phyloP scores from a whole-genome alignment of 2,888 invertebrate species.

The Amorpha juglandis region DNA sequence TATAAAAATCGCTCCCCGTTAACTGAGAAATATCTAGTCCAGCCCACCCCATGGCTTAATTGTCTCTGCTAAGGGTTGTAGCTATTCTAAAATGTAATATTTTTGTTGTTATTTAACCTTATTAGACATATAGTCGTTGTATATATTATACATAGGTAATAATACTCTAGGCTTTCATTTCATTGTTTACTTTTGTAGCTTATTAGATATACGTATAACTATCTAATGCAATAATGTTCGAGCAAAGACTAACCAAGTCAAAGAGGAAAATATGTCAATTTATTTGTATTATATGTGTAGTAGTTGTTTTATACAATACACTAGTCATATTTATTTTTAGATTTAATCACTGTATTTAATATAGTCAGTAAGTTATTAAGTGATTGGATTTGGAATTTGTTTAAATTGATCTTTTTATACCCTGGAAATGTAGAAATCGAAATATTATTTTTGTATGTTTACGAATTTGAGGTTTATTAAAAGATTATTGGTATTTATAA shows the following conservation, averaged over 20 bases:
- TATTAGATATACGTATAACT: too few relatives aligned
- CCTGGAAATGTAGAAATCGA: neutral
- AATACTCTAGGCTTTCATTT: too few relatives aligned
- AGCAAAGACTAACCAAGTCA: conserved; percentile 9
- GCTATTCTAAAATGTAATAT: too few relatives aligned
- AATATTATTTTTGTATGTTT: conserved; percentile 22
- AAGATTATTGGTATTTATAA: neutral
- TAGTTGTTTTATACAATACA: neutral
- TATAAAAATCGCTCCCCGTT: too few relatives aligned
- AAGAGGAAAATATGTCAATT: conserved; percentile 19
- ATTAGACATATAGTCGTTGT: too few relatives aligned
- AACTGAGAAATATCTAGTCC: too few relatives aligned
- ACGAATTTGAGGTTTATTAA: neutral
- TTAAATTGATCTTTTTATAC: neutral
- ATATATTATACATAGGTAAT: too few relatives aligned
- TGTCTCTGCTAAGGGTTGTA: too few relatives aligned
- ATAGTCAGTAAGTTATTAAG: neutral
- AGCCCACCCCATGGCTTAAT: too few relatives aligned
- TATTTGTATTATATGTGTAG: conserved; percentile 9
- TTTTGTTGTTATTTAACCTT: too few relatives aligned
- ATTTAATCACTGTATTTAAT: neutral
- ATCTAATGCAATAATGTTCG: neutral
- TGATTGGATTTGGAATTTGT: neutral
- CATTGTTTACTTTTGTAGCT: too few relatives aligned
- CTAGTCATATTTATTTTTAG: conserved; percentile 21